These are phyloP conservation scores for Myopa tessellatipennis DNA, from an alignment of 2,888 invertebrate genomes.

Conservation along the genomic window DNA sequence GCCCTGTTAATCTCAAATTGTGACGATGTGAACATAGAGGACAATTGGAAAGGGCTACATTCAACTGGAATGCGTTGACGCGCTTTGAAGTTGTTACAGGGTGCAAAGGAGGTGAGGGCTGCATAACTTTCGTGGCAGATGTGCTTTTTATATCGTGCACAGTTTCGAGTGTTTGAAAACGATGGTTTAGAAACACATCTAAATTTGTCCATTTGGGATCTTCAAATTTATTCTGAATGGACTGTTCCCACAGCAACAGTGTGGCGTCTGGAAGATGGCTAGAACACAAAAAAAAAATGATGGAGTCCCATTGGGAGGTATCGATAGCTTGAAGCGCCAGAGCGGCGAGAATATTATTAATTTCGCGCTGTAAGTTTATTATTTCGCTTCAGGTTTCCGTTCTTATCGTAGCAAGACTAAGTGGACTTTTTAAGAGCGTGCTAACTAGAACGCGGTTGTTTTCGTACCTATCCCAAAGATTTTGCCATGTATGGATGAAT, in stretches of 20 bases:
- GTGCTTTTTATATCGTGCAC: too few relatives aligned
- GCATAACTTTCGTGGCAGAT: too few relatives aligned
- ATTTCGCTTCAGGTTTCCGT: background rate
- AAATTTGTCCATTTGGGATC: too few relatives aligned
- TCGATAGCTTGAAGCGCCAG: background rate
- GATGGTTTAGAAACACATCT: too few relatives aligned
- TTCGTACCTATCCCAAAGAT: too few relatives aligned
- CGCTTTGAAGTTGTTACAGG: background rate
- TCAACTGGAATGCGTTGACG: conserved; percentile 16
- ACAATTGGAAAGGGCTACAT: conserved; percentile 22
- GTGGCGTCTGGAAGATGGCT: background rate
- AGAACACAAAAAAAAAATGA: background rate
- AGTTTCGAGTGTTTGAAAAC: too few relatives aligned
- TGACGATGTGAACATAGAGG: too few relatives aligned
- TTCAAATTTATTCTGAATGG: background rate
- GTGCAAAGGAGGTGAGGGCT: background rate
- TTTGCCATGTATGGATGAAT: too few relatives aligned
- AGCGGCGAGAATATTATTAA: too few relatives aligned
- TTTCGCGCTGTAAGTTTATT: conserved; percentile 10
- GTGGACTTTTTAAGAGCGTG: background rate
- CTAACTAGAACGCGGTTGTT: conserved; percentile 17
- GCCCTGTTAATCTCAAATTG: too few relatives aligned
- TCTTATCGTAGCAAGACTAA: background rate
- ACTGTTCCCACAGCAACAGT: conserved; percentile 9
- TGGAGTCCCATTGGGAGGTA: background rate